Base-by-base conservation (phyloP, 37 sponge, comb jelly and placozoan species). In the Ephydatia muelleri region DNA sequence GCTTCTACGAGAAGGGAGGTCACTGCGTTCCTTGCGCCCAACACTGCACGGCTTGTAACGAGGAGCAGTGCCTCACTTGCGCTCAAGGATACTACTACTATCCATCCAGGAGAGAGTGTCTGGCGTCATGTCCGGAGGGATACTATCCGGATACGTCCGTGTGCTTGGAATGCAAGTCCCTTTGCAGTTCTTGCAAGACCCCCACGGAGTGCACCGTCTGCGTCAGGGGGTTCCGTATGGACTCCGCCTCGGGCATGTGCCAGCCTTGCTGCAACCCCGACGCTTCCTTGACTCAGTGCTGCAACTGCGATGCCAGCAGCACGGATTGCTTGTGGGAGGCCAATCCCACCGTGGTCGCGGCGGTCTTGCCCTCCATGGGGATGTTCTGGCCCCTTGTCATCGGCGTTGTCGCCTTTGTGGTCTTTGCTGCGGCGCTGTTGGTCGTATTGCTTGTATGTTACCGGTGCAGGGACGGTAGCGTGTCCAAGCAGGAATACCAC, bases 251-350 rank as follows among this genome's bases (percentile, higher is more conserved):
- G 12, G 35, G 43, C 49, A 68, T 33, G 3, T 87, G 88, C 26
- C 38, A 28, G 16, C 30, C 38, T 0, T 87, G 88, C 38, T 87
- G 88, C 26, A 82, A 82, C 47, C 25, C 82, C 21, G 88, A 87
- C 57, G 16, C 14, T 57, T 11, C 47, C 47, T 14, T 57, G 0
- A 19, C 16, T 1, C 12, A 57, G 57, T 57, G 57, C 57, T 57
- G 57, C 57, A 57, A 57, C 57, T 57, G 57, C 57, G 57, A 57
- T 14, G 57, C 57, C 0, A 57, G 57, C 57, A 14, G 57, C 16
- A 57, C 57, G 57, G 57, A 57, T 1, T 57, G 57, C 19, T 5
- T 57, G 57, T 57, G 57, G 57, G 19, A 57, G 57, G 16, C 0
- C 16, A 57, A 57, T 57, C 57, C 57, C 19, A 19, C 57, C 16